Base-by-base conservation (phyloP, 2,888 invertebrate genomes). In the Helicoverpa assulta region DNA sequence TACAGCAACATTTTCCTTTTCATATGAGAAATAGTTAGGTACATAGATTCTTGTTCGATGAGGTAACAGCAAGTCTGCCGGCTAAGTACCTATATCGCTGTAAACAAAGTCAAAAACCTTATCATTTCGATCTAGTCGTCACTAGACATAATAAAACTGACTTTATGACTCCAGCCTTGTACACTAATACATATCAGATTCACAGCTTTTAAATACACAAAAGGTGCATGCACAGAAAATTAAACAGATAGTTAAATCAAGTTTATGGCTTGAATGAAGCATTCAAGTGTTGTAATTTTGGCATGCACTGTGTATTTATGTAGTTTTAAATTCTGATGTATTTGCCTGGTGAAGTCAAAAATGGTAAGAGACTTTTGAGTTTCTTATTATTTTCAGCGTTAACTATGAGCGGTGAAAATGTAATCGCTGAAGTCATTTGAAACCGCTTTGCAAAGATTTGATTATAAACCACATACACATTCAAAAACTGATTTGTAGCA, bases 91-190 rank as follows among this genome's bases (percentile, higher is more conserved):
- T 33, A 5, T 43, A 16, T 43, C 16, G 14, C n/a, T 14, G n/a
- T 33, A 65, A 66, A 53, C 10, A 40, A 55, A 37, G 14, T 16
- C 14, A 53, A 54, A 56, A 7, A 51, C 62, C 18, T 33, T 18
- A 62, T 64, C 55, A 33, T 50, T 47, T 53, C 40, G 18, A 67
- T 68, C 26, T 55, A 33, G 8, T 67, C 51, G 51, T 16, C 53
- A 51, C 40, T 43, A 54, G 50, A 37, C 56, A 63, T 62, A 62
- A 63, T 79, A 82, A 81, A 82, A 74, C 40, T 51, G 40, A 69
- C 62, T 88, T 88, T 86, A 87, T 85, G 76, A 71, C 61, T 70
- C 67, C 81, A 75, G 79, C 85, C 83, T 86, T 86, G 76, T 80
- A 75, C 61, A 75, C 73, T 78, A 78, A 77, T 77, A 71, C 65